Conservation (phyloP, 2,797 vertebrate species). For the Coluber constrictor region DNA sequence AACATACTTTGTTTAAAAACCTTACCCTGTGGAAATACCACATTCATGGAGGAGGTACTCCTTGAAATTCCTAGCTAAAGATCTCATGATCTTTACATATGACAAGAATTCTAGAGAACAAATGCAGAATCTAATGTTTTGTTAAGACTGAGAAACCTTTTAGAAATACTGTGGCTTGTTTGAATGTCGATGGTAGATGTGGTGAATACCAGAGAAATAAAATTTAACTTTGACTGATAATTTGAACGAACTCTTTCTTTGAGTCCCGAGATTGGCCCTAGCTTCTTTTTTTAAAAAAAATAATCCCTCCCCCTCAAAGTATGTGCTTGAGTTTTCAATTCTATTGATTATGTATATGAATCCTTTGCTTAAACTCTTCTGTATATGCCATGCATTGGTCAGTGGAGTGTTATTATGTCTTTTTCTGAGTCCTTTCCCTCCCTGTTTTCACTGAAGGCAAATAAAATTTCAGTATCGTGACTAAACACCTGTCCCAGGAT, state of each 20-base stretch:
- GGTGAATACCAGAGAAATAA: neutral
- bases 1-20: neutral
- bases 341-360: neutral
- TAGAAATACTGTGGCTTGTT: neutral
- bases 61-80: neutral
- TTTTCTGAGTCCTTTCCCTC: neutral
- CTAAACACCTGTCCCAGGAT: constrained; percentile 27
- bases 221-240: neutral
- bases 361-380: neutral
- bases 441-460: neutral
- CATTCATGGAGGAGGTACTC: neutral
- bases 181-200: neutral
- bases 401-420: neutral
- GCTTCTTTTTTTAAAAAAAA: neutral
- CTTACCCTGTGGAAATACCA: neutral
- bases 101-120: neutral
- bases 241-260: neutral
- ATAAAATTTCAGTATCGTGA: constrained; percentile 11
- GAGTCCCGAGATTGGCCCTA: neutral
- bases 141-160: neutral
- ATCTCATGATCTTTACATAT: neutral
- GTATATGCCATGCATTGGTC: neutral
- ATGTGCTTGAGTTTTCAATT: neutral
- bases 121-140: neutral
- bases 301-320: neutral